These are phyloP conservation scores for Rhincodon typus DNA, from an alignment of 2,797 vertebrate genomes.

Conservation along the genomic window DNA sequence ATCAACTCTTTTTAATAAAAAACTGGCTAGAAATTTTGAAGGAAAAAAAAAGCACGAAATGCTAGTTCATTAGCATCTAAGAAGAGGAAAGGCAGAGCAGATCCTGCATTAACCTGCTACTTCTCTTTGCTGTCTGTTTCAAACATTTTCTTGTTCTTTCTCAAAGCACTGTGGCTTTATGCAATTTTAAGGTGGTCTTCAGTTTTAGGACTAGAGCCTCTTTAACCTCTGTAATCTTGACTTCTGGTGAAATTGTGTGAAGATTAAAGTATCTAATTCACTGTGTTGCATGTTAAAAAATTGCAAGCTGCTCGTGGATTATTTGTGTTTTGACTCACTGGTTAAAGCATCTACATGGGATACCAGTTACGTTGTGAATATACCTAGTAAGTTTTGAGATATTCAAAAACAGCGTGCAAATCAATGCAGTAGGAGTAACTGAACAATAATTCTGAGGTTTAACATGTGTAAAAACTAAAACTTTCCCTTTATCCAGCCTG, in stretches of 20 bases:
- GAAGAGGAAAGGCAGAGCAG: not conserved
- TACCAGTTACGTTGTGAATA: not conserved
- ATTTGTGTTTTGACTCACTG: not conserved
- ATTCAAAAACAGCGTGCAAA: not conserved
- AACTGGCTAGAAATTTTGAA: not conserved
- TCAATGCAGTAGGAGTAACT: not conserved
- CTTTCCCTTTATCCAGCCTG: slow-evolving; percentile 54
- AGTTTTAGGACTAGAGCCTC: not conserved
- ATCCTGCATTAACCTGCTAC: not conserved
- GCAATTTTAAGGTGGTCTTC: not conserved
- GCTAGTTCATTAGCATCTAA: not conserved
- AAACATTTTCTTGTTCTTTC: not conserved
- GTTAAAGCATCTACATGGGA: not conserved
- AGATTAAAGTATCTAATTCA: not conserved
- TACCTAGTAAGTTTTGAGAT: not conserved
- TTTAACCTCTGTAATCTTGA: not conserved
- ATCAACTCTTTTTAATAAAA: not conserved
- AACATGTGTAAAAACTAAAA: not conserved
- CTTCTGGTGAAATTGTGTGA: not conserved
- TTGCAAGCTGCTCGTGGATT: not conserved
- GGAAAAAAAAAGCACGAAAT: not conserved
- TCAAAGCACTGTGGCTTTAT: not conserved
- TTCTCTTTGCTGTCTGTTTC: not conserved
- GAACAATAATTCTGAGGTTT: not conserved
- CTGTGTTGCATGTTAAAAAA: too few relatives aligned